Conservation (phyloP, 2,888 invertebrate species). For the Anodontia alba region DNA sequence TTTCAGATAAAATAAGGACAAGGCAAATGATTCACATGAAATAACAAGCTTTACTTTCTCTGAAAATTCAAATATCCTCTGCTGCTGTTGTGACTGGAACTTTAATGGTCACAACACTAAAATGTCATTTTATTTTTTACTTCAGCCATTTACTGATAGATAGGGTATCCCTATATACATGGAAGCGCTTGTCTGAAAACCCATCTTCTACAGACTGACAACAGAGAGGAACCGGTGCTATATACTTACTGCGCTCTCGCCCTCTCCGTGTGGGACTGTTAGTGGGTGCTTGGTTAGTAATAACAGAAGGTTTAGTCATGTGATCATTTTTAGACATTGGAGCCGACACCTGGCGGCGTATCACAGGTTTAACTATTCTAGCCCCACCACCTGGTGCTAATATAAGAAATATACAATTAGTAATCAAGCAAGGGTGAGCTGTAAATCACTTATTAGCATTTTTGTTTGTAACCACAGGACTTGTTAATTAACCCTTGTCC, state of each 20-base stretch:
- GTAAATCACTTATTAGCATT: neutral
- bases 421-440: neutral
- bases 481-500: too few relatives aligned
- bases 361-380: slow-evolving; percentile 54
- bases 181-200: neutral
- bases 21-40: too few relatives aligned
- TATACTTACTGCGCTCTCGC: slow-evolving; percentile 1
- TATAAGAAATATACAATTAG: slow-evolving; percentile 10
- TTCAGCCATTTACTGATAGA: too few relatives aligned
- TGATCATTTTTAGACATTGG: slow-evolving; percentile 39
- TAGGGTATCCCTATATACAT: too few relatives aligned
- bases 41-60: too few relatives aligned
- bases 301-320: slow-evolving; percentile 53
- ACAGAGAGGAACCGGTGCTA: neutral
- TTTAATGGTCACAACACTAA: too few relatives aligned
- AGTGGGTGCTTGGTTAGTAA: slow-evolving; percentile 50
- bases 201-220: neutral
- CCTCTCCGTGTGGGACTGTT: slow-evolving; percentile 32
- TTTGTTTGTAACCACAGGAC: too few relatives aligned
- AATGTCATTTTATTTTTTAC: too few relatives aligned
- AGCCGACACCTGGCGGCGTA: slow-evolving; percentile 57
- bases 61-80: too few relatives aligned
- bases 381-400: slow-evolving; percentile 29
- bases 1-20: too few relatives aligned
- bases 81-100: too few relatives aligned